These are phyloP conservation scores for Bostrychus sinensis DNA, from an alignment of 2,113 vertebrate genomes.

Conservation along the genomic window DNA sequence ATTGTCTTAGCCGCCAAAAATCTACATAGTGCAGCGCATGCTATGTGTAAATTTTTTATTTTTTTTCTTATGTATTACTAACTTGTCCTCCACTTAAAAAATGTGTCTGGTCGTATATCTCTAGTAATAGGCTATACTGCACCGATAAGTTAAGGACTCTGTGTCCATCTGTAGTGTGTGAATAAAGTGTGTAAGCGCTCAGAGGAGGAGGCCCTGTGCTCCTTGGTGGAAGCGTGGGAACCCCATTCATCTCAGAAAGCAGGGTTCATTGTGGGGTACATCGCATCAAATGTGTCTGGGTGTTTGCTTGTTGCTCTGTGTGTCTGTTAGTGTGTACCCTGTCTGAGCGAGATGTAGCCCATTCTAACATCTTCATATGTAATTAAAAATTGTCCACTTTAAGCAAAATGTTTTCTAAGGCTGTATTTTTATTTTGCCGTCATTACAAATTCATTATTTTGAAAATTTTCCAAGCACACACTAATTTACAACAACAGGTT, in stretches of 20 bases:
- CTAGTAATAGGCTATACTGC: constrained; percentile 17
- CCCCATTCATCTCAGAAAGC: constrained; percentile 77
- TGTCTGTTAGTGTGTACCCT: constrained; percentile 1
- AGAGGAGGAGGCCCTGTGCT: constrained; percentile 75
- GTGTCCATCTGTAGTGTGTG: constrained; percentile 55
- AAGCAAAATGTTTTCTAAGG: too few species aligned
- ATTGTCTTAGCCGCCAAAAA: too few species aligned
- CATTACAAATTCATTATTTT: too few species aligned
- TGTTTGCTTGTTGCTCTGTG: constrained; percentile 54
- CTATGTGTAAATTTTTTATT: too few species aligned
- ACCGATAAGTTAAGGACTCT: constrained; percentile 56
- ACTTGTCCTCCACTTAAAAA: too few species aligned
- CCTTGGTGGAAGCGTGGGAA: constrained; percentile 81
- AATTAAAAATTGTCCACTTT: too few species aligned
- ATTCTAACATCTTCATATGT: too few species aligned
- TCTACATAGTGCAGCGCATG: too few species aligned
- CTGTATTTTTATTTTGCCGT: too few species aligned
- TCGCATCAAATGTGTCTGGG: constrained; percentile 75
- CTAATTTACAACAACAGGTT: background rate
- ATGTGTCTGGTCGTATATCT: constrained; percentile 11
- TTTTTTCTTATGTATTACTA: too few species aligned
- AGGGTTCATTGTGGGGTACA: constrained; percentile 79
- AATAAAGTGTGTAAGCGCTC: constrained; percentile 59
- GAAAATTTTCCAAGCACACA: too few species aligned
- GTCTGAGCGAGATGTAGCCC: too few species aligned